Conservation (phyloP, 2,888 invertebrate species). For the Bellardia pandia region DNA sequence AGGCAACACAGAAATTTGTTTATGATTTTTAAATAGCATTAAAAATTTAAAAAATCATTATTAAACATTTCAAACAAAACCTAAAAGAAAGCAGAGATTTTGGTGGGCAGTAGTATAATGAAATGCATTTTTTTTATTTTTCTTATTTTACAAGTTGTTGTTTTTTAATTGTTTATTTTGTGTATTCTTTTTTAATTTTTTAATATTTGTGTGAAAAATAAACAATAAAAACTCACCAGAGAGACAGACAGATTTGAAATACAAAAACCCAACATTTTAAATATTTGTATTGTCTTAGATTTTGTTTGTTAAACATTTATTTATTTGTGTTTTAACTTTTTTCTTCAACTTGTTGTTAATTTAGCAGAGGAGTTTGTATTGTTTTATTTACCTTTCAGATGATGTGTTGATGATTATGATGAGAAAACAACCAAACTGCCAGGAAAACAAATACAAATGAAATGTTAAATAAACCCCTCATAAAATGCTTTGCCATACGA, state of each 20-base stretch:
- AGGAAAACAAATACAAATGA: constrained; percentile 20
- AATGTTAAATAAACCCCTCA: constrained; percentile 41
- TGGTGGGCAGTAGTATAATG: constrained; percentile 45
- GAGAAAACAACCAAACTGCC: not conserved
- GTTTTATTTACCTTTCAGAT: constrained; percentile 55
- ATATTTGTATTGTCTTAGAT: constrained; percentile 68
- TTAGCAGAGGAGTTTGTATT: constrained; percentile 50
- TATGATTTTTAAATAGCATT: constrained; percentile 26
- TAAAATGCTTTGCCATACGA: constrained; percentile 16
- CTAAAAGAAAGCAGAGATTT: not conserved
- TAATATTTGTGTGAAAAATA: constrained; percentile 71
- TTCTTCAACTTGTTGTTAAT: constrained; percentile 44
- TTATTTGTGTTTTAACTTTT: constrained; percentile 25
- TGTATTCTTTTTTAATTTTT: constrained; percentile 34
- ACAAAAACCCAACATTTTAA: constrained; percentile 45
- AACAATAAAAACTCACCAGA: constrained; percentile 52
- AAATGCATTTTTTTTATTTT: constrained; percentile 49
- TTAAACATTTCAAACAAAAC: not conserved
- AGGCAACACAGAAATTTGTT: constrained; percentile 41
- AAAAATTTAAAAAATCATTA: constrained; percentile 1
- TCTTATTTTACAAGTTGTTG: constrained; percentile 56
- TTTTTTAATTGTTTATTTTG: constrained; percentile 25
- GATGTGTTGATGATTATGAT: constrained; percentile 29
- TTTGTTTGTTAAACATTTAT: constrained; percentile 59
- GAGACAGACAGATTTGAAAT: constrained; percentile 6